phyloP scores from a whole-genome alignment of 2,113 vertebrate species.

The Rana temporaria region DNA sequence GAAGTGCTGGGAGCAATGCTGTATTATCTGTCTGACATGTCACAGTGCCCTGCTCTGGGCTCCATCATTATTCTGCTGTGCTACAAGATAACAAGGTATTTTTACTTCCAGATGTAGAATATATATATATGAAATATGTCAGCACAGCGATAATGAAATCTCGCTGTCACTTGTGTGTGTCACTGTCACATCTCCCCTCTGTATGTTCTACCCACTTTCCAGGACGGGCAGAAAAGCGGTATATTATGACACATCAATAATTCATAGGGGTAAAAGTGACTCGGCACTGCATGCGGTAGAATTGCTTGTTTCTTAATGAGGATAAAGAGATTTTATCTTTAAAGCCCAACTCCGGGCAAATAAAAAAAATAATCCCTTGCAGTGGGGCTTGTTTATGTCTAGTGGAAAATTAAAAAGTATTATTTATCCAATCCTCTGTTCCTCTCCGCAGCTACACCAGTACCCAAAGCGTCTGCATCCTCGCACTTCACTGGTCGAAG shows the following conservation, averaged over 20 bases:
- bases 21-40: conserved; percentile 26
- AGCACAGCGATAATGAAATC: conserved; percentile 4
- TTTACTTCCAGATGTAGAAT: neutral
- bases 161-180: neutral
- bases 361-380: too few species aligned
- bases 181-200: neutral
- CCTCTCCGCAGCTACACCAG: too few species aligned
- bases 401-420: too few species aligned
- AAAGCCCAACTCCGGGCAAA: too few species aligned
- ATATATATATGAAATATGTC: conserved; percentile 7
- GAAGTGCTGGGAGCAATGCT: neutral
- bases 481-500: too few species aligned
- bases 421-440: too few species aligned
- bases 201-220: neutral
- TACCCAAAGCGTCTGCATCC: too few species aligned
- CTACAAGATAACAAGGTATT: conserved; percentile 12
- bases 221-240: neutral
- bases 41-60: neutral
- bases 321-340: too few species aligned
- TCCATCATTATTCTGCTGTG: neutral
- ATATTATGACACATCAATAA: neutral
- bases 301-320: too few species aligned
- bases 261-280: neutral
- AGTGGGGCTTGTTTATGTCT: too few species aligned
- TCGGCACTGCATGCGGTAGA: too few species aligned